A percentile compares a stretch with the other conserved stretches of the same genome.
Conservation (phyloP, 92 coral and sea anemone species). For the Heliopora coerulea region DNA sequence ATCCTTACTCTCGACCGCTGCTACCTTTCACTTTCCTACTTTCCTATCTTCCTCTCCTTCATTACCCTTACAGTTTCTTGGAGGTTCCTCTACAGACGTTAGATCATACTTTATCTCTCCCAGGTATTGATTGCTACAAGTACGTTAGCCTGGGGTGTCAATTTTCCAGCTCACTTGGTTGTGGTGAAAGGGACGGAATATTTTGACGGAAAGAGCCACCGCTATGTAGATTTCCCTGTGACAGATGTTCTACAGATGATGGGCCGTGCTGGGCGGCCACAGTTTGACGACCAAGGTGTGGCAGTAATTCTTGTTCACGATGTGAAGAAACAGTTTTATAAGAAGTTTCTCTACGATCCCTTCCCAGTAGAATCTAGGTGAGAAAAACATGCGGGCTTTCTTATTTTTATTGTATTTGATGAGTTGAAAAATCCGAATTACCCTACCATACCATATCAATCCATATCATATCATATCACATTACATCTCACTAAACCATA, state of each 20-base stretch:
- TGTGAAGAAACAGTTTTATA: conserved; percentile 96
- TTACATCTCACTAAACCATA: neutral
- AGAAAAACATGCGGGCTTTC: neutral
- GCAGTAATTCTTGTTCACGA: conserved; percentile 98
- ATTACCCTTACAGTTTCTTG: too few species aligned
- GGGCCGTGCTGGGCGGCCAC: conserved; percentile 99
- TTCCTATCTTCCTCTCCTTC: too few species aligned
- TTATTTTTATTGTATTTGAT: too few species aligned
- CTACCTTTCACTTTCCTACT: too few species aligned
- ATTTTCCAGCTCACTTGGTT: conserved; percentile 96
- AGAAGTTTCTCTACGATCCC: conserved; percentile 95
- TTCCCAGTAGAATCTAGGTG: conserved; percentile 99
- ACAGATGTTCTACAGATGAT: conserved; percentile 99
- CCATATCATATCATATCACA: neutral
- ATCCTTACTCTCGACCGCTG: too few species aligned
- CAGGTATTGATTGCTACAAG: conserved; percentile 94
- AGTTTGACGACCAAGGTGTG: conserved; percentile 96
- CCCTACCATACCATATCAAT: neutral
- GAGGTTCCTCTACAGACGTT: neutral
- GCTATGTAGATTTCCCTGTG: conserved; percentile 97
- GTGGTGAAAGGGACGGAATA: conserved; percentile 97
- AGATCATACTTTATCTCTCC: neutral
- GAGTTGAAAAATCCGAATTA: neutral
- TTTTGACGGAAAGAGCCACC: conserved; percentile 86
- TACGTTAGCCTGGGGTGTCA: conserved; percentile 99